Percentiles rank a stretch among this genome's conserved stretches.
Conservation (phyloP, 2,113 vertebrate genomes). For the Tangachromis dhanisi region DNA sequence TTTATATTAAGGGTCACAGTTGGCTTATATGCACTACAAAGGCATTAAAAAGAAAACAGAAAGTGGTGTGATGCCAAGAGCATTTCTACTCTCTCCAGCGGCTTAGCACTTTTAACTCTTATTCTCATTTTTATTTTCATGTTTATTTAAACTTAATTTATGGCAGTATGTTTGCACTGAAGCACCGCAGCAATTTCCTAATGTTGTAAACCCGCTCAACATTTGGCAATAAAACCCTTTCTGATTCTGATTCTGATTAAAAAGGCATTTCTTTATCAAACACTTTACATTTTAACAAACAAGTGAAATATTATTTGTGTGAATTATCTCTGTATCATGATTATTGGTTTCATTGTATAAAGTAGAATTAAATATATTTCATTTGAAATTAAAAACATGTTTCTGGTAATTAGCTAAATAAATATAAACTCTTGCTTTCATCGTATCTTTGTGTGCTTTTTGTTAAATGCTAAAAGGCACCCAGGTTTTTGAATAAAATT, state of each 20-base stretch:
- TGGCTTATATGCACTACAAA: background rate
- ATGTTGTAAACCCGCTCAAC: too few relatives aligned
- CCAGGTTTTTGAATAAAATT: background rate
- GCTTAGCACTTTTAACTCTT: too few relatives aligned
- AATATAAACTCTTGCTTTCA: constrained; percentile 47
- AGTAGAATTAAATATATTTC: constrained; percentile 40
- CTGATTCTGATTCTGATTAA: too few relatives aligned
- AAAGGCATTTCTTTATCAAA: background rate
- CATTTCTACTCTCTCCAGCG: too few relatives aligned
- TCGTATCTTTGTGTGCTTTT: background rate
- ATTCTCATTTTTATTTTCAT: too few relatives aligned
- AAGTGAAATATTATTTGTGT: background rate
- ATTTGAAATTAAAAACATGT: constrained; percentile 37
- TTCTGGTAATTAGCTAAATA: constrained; percentile 49
- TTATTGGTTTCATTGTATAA: constrained; percentile 14
- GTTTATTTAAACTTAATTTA: too few relatives aligned
- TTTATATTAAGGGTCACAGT: background rate
- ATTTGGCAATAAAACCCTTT: too few relatives aligned
- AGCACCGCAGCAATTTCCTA: too few relatives aligned
- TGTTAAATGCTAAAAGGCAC: constrained; percentile 38
- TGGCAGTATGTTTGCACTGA: too few relatives aligned
- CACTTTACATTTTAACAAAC: background rate
- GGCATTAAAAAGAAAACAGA: background rate
- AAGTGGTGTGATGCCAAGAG: too few relatives aligned
- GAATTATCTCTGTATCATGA: background rate